Evolutionary conservation across 2,113 vertebrate genomes (phyloP).

Genomic region (Gymnorhina tibicen): DNA sequence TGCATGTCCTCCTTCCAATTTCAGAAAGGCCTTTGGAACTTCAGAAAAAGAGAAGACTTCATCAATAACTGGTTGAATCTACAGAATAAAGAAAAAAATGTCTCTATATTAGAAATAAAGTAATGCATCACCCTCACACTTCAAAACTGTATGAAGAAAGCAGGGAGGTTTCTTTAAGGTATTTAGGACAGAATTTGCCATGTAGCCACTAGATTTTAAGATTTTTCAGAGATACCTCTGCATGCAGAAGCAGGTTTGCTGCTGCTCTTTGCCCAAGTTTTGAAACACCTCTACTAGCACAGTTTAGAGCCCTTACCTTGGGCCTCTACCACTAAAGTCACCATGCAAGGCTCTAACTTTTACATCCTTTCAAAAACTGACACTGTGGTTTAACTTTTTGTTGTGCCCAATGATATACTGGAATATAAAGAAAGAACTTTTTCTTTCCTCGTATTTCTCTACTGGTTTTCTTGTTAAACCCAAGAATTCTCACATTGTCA

Average conservation of each 20-base stretch:
- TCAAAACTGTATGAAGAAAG: not conserved
- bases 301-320: not conserved
- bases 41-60: slow-evolving; percentile 85
- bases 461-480: not conserved
- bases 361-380: not conserved
- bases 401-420: not conserved
- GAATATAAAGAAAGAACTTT: not conserved
- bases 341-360: not conserved
- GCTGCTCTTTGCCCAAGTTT: not conserved
- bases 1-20: slow-evolving; percentile 89
- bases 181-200: not conserved
- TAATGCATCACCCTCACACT: not conserved
- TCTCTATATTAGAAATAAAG: not conserved
- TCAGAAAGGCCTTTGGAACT: slow-evolving; percentile 89
- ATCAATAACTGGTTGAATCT: slow-evolving; percentile 91
- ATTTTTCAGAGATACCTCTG: not conserved
- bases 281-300: not conserved
- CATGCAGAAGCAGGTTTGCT: not conserved
- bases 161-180: not conserved
- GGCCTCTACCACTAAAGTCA: not conserved
- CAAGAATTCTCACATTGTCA: not conserved
- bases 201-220: not conserved
- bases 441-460: not conserved
- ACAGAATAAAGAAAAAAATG: slow-evolving; percentile 41
- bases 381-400: not conserved